Base-by-base conservation (phyloP, 2,888 invertebrate species). In the Scrobipalpa costella region DNA sequence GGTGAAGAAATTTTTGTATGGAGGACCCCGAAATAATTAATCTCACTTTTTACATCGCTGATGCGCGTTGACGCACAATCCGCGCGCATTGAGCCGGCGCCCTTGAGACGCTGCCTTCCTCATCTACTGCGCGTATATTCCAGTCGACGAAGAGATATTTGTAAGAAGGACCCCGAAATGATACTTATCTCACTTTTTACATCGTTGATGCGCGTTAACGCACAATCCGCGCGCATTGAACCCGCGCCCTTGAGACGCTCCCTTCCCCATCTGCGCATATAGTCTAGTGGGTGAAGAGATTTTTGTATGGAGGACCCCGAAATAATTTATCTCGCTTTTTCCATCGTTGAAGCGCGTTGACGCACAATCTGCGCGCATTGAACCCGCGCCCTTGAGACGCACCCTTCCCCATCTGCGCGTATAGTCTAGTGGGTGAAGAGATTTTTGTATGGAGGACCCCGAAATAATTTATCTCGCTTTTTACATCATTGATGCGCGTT, bases 221-320 rank as follows among this genome's bases (percentile, higher is more conserved):
- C 27, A n/a, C 27, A 8, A 52, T 52, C 0, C 27, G 58, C 38
- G 74, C 70, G 66, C 73, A 67, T 69, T 77, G 79, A 78, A 72
- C 78, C 68, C 72, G 69, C 67, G 80, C 75, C 79, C 80, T 80
- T 79, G 80, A 77, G 70, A 64, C 69, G 73, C 68, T 76, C 77
- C 77, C 73, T 79, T 79, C 58, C 34, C 60, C 55, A 21, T 27
- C 55, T 27, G 55, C 34, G 27, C 55, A 0, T 13, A 15, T 13
- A 13, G 9, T n/a, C 44, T n/a, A 15, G n/a, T 44, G 15, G 1
- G 44, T 6, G 15, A 27, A 27, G 27, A 27, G 5, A 27, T 27
- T 27, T 27, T 27, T 5, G 27, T 27, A 27, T 27, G 27, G 5
- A 27, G 27, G 27, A 27, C 27, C 5, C 27, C 27, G 27, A 27